Evolutionary conservation across 2,888 invertebrate species (phyloP).

Genomic region (Tipula lateralis): DNA sequence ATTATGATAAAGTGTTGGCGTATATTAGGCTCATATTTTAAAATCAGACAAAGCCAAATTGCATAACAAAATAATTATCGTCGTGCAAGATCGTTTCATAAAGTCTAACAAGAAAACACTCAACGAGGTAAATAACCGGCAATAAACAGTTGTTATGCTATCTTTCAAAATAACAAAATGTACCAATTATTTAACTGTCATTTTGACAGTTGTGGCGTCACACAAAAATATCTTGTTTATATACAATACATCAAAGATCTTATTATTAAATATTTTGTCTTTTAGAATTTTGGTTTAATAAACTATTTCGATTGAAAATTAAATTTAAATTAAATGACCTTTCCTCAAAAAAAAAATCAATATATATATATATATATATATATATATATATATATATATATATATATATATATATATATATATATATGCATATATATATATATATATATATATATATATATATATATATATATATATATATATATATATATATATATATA

Average conservation of each 20-base stretch:
- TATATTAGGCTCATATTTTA: not conserved
- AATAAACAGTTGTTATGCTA: not conserved
- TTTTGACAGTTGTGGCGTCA: not conserved
- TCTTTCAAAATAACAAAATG: not conserved
- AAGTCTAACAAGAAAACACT: not conserved
- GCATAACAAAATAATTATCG: not conserved
- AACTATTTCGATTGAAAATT: not conserved
- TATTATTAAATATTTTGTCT: not conserved
- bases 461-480: too few species aligned
- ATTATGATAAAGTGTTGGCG: not conserved
- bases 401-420: too few species aligned
- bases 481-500: too few species aligned
- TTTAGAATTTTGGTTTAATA: not conserved
- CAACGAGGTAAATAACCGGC: not conserved
- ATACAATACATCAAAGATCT: not conserved
- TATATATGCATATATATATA: too few species aligned
- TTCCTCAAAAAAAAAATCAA: not conserved
- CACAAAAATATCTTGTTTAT: not conserved
- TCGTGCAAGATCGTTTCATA: not conserved
- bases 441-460: too few species aligned
- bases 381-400: too few species aligned
- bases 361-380: too few species aligned
- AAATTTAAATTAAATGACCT: slow-evolving; percentile 9
- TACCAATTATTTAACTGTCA: not conserved
- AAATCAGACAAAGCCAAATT: not conserved